Conservation (phyloP, 2,113 vertebrate genomes). For the Campylomormyrus numenius region DNA sequence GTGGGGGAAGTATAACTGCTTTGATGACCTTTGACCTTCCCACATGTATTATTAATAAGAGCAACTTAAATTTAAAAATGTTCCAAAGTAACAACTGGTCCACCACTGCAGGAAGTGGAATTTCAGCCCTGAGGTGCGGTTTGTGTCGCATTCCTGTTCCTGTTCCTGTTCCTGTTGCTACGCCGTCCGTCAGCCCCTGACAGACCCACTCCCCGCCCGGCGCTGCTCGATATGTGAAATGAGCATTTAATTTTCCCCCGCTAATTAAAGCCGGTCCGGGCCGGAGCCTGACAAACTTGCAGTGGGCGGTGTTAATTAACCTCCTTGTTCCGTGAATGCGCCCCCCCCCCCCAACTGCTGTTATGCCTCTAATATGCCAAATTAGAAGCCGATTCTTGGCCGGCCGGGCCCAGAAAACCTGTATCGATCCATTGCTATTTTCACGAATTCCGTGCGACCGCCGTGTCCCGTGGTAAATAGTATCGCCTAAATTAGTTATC, state of each 20-base stretch:
- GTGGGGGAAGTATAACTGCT: not conserved
- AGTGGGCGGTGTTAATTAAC: constrained; percentile 50
- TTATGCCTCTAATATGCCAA: constrained; percentile 53
- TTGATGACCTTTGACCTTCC: not conserved
- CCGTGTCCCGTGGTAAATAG: constrained; percentile 79
- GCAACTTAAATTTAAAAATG: not conserved
- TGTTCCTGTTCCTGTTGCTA: not conserved
- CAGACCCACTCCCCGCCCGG: not conserved
- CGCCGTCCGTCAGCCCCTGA: not conserved
- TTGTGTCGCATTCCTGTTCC: not conserved
- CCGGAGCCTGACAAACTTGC: constrained; percentile 42
- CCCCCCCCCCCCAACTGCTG: constrained; percentile 38
- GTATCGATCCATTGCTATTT: constrained; percentile 77
- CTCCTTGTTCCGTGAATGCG: constrained; percentile 42
- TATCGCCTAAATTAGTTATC: constrained; percentile 91
- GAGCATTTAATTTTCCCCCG: constrained; percentile 31
- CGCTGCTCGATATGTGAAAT: constrained; percentile 29
- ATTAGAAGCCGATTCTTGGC: constrained; percentile 53
- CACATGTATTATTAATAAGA: not conserved
- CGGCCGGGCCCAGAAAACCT: constrained; percentile 59
- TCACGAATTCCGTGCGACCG: constrained; percentile 77
- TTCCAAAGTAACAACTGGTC: not conserved
- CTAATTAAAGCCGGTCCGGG: constrained; percentile 47
- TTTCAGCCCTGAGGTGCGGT: not conserved
- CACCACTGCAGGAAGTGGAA: not conserved